A percentile compares a stretch with the other conserved stretches of the same genome.
Conservation (phyloP, 2,888 invertebrate genomes). For the Mycalesis mineus region DNA sequence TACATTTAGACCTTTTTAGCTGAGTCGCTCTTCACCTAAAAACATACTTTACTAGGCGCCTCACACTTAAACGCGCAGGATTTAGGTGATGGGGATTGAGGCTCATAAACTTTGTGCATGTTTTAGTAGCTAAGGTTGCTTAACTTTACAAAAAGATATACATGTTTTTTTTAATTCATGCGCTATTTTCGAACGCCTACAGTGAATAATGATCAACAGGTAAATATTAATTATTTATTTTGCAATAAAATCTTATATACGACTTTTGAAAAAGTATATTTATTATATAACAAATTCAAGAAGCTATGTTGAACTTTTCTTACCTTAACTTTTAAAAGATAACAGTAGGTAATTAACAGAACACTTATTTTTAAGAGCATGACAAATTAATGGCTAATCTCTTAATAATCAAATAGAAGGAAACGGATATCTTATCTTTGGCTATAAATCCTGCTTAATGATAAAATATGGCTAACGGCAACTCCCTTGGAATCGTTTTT, state of each 20-base stretch:
- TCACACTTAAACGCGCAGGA: background rate
- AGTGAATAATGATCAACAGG: too few species aligned
- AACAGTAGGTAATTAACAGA: too few species aligned
- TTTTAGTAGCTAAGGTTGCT: background rate
- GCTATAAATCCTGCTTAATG: background rate
- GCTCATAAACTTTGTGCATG: background rate
- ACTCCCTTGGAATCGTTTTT: background rate
- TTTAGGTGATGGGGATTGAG: background rate
- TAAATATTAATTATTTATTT: too few species aligned
- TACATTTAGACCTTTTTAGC: slow-evolving; percentile 6
- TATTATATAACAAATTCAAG: too few species aligned
- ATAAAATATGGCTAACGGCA: background rate
- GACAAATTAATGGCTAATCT: background rate
- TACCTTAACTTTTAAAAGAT: too few species aligned
- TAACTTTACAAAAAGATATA: too few species aligned
- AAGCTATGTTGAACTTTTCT: too few species aligned
- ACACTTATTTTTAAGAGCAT: too few species aligned
- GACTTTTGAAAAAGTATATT: too few species aligned
- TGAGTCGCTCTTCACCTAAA: slow-evolving; percentile 11
- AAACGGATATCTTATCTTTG: background rate
- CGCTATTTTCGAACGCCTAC: too few species aligned
- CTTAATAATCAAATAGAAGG: background rate
- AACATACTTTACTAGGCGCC: slow-evolving; percentile 6
- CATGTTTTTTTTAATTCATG: too few species aligned
- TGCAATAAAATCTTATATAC: too few species aligned